Evolutionary conservation across 2,888 invertebrate species (phyloP), one percentile per base, ranked within the genome.

Genomic region (Caenorhabditis uteleia): DNA sequence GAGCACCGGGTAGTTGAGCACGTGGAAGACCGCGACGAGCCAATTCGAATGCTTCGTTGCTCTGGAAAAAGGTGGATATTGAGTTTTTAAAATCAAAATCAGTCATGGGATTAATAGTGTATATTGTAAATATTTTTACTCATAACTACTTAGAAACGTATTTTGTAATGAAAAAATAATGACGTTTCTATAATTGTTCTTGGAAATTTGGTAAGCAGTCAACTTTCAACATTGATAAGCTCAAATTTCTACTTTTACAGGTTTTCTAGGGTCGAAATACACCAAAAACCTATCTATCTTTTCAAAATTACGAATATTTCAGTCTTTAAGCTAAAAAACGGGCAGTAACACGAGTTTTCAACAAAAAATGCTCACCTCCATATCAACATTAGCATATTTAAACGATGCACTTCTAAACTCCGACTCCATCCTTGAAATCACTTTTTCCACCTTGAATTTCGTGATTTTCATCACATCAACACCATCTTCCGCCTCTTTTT

Each of bases 41-140:
- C 57, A 95, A 80, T 56, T 95, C 92, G 84, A 92, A 97, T 10
- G 93, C 93, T 39, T 90, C 88, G 84, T 95, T 91, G 36, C 91
- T 91, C 77, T 75, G 20, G 12, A 55, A 43, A 20, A 36, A 48
- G 3, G 16, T 2, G 10, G 44, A 27, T 20, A 14, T 14, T 31
- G n/a, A 7, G 18, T 27, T 44, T 16, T 27, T 18, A 26, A 7
- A 21, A 4, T 7, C 14, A 34, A 27, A 21, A 46, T 34, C 7
- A 14, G 6, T 14, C 7, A n/a, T 6, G 10, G n/a, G n/a, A n/a
- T n/a, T n/a, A 31, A 10, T 10, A 12, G 12, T 31, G 7, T 31
- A 31, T 31, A 10, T 12, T 12, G 31, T 7, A 12, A 31, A 31
- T 31, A 10, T 6, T n/a, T 5, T 36, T 36, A 16, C 18, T 40